These are phyloP conservation scores for Lycocerus yunnanus DNA, from an alignment of 2,888 invertebrate species.

Conservation along the genomic window DNA sequence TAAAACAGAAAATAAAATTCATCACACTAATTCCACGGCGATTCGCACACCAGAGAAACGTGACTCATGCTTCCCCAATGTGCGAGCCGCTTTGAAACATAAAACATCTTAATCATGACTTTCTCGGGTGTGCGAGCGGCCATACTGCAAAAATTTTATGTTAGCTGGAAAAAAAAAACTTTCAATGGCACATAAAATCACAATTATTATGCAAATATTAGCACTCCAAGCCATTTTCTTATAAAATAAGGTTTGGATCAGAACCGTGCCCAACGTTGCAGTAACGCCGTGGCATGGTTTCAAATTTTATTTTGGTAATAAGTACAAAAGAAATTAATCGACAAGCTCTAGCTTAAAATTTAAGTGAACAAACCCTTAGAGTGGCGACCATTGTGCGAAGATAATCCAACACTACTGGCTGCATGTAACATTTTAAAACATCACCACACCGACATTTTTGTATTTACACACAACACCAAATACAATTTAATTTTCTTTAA, in stretches of 20 bases:
- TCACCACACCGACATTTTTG: not conserved
- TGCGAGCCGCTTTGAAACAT: not conserved
- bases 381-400: constrained; percentile 53
- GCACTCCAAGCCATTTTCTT: constrained; percentile 56
- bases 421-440: constrained; percentile 49
- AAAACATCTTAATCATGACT: not conserved
- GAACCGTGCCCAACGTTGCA: not conserved
- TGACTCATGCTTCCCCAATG: not conserved
- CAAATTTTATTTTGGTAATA: not conserved
- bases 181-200: constrained; percentile 56
- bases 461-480: constrained; percentile 9
- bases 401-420: constrained; percentile 53
- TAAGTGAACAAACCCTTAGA: constrained; percentile 53
- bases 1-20: not conserved
- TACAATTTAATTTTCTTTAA: not conserved
- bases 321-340: constrained; percentile 33
- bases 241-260: constrained; percentile 31
- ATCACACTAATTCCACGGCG: constrained; percentile 6
- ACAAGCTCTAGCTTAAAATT: constrained; percentile 34
- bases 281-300: not conserved
- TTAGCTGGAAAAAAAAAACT: constrained; percentile 35
- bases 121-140: not conserved
- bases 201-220: constrained; percentile 53
- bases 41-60: constrained; percentile 5
- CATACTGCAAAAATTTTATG: constrained; percentile 7